Percentiles rank a stretch among this genome's conserved stretches.
These are phyloP conservation scores for Corbicula japonica DNA, from an alignment of 2,888 invertebrate genomes.

Conservation along the genomic window DNA sequence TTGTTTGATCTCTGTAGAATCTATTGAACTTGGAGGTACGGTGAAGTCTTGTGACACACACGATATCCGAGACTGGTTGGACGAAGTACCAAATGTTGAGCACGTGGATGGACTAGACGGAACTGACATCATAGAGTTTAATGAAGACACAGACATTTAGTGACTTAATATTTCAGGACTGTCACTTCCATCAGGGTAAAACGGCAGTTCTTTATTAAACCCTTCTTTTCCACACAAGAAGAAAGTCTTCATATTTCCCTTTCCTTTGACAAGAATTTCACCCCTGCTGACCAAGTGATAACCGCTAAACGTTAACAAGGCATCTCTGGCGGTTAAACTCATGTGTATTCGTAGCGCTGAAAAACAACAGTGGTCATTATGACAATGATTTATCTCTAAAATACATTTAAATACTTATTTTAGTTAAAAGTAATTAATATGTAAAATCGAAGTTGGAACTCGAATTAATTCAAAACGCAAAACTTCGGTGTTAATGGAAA, in stretches of 20 bases:
- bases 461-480: too few relatives aligned
- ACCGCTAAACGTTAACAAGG: constrained; percentile 71
- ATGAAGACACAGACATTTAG: constrained; percentile 43
- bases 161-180: constrained; percentile 5
- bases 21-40: too few relatives aligned
- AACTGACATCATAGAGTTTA: constrained; percentile 42
- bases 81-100: constrained; percentile 6
- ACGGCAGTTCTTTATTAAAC: constrained; percentile 74
- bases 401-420: too few relatives aligned
- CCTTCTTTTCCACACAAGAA: constrained; percentile 89
- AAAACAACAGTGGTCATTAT: constrained; percentile 24
- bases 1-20: too few relatives aligned
- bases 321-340: constrained; percentile 70
- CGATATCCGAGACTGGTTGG: too few relatives aligned
- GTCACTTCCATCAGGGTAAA: constrained; percentile 49
- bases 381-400: too few relatives aligned
- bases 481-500: too few relatives aligned
- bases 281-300: constrained; percentile 77
- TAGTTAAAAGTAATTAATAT: too few relatives aligned
- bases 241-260: constrained; percentile 97
- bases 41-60: too few relatives aligned
- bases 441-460: too few relatives aligned
- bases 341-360: constrained; percentile 80
- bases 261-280: constrained; percentile 95
- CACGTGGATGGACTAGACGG: constrained; percentile 27